Base-by-base conservation (phyloP, 2,113 vertebrate species). In the Amphiprion percula region DNA sequence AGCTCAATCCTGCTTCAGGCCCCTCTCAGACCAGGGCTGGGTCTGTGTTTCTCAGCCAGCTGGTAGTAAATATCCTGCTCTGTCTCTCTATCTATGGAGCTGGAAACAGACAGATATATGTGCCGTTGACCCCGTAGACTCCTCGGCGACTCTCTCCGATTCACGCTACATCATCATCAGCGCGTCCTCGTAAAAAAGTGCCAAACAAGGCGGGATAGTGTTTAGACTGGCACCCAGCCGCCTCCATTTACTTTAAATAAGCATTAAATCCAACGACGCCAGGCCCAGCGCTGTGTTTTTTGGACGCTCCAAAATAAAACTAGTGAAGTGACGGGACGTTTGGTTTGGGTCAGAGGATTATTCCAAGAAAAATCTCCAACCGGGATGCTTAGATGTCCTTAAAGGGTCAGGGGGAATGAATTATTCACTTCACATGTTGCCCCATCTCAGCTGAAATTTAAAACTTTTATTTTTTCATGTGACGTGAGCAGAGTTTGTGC, bases 191-290 rank as follows among this genome's bases (percentile, higher is more conserved):
- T 87, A 87, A 91, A 91, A 75, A 65, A 60, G 82, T 33, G 67
- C 88, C 86, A 90, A 91, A 86, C 83, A 88, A 76, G 78, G 80
- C 72, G 0, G 68, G 67, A 59, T 46, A 47, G 70, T 93, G 92
- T 93, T 93, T 93, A 93, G 91, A 91, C 91, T 91, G 91, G 85
- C 82, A 76, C 74, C 0, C 39, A 2, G 74, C 53, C 23, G 77
- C 80, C 87, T 84, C 76, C 88, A 56, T 61, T 80, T 73, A 79
- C 85, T 91, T 87, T 93, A 92, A 93, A 91, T 93, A 93, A 89
- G 88, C 92, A 74, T 91, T 92, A 90, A 91, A 91, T 92, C 89
- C 85, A 86, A 50, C 0, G 91, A 92, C 86, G 88, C 91, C 90
- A 87, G 67, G 63, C 71, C 56, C 65, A 81, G 68, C 59, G 26